Base-by-base conservation (phyloP, 2,888 invertebrate species). In the Merodon equestris region DNA sequence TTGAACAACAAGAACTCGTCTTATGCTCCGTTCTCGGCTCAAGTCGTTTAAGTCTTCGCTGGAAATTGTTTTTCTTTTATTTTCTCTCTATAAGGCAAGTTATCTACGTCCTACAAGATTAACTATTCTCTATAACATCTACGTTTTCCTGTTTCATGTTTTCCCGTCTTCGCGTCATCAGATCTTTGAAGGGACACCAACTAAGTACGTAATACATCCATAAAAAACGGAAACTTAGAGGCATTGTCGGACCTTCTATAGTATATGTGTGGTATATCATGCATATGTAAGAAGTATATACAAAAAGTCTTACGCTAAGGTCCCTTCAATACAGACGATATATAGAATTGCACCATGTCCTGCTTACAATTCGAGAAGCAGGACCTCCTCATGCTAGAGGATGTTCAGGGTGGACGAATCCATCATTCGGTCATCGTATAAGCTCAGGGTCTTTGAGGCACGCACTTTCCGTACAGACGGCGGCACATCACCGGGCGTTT, bases 371-470 rank as follows among this genome's bases (percentile, higher is more conserved):
- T 89, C 89, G 79, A 89, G 83, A 83, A 89, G 85, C 88, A 89
- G 88, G 86, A 89, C 89, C 84, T 89, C 89, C 85, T 89, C 89
- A 85, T 89, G 89, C 87, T 89, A 89, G 84, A 89, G 88, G 60
- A 88, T 87, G 58, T 89, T 88, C 10, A 88, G 81, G 38, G 86
- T 84, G 0, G 88, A 86, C 47, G 89, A 87, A 75, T 89, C 88
- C 96, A 97, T 96, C 92, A 96, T 95, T 47, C 96, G 91, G 86
- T 97, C 97, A 84, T 96, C 96, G 84, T 96, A 96, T 15, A 97
- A 89, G 50, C 96, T 96, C 84, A 97, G 92, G 81, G 97, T 91
- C 82, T 93, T 93, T 47, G 92, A 92, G 0, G 93, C 93, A 77
- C 93, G 90, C 1, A 94, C 93, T 83, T 93, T 91, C 12, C 95